Percentiles rank a stretch among this genome's conserved stretches.
These are phyloP conservation scores for Dimorphilus gyrociliatus DNA, from an alignment of 2,888 invertebrate genomes.

Conservation along the genomic window DNA sequence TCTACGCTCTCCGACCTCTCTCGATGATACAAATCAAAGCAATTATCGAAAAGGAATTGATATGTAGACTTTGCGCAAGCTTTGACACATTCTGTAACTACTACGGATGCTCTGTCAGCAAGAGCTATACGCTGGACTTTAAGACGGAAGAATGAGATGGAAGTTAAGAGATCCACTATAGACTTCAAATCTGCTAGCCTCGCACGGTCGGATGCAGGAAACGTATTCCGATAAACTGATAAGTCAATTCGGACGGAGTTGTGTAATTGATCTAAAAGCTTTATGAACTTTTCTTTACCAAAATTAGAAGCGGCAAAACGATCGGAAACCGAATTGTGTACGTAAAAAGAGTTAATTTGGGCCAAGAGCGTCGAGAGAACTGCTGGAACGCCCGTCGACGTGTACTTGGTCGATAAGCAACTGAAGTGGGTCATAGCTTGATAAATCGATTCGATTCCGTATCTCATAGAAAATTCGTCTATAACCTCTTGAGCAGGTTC, in stretches of 20 bases:
- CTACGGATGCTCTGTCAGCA: conserved; percentile 61
- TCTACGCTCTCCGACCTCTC: too few species aligned
- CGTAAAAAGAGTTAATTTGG: conserved; percentile 88
- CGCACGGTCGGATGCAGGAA: conserved; percentile 82
- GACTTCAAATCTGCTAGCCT: conserved; percentile 92
- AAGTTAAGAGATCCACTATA: conserved; percentile 83
- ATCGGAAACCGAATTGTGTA: conserved; percentile 92
- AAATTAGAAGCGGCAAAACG: conserved; percentile 94
- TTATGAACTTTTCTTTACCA: conserved; percentile 97
- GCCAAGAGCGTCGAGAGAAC: conserved; percentile 89
- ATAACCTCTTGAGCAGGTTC: conserved; percentile 87
- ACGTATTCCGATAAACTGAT: conserved; percentile 86
- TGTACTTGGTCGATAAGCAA: conserved; percentile 87
- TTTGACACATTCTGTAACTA: conserved; percentile 92
- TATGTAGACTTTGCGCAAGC: conserved; percentile 90
- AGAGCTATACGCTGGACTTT: conserved; percentile 43
- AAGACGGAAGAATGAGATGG: conserved; percentile 96
- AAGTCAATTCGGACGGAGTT: conserved; percentile 85
- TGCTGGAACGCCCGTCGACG: conserved; percentile 81
- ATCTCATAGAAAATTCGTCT: conserved; percentile 94
- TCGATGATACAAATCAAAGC: conserved; percentile 82
- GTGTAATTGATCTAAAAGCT: conserved; percentile 81
- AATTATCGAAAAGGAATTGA: conserved; percentile 91
- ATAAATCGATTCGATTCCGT: conserved; percentile 91
- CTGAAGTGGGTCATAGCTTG: conserved; percentile 96